These are phyloP conservation scores for Gambusia yucatana DNA, from an alignment of 2,797 vertebrate genomes.

Conservation along the genomic window DNA sequence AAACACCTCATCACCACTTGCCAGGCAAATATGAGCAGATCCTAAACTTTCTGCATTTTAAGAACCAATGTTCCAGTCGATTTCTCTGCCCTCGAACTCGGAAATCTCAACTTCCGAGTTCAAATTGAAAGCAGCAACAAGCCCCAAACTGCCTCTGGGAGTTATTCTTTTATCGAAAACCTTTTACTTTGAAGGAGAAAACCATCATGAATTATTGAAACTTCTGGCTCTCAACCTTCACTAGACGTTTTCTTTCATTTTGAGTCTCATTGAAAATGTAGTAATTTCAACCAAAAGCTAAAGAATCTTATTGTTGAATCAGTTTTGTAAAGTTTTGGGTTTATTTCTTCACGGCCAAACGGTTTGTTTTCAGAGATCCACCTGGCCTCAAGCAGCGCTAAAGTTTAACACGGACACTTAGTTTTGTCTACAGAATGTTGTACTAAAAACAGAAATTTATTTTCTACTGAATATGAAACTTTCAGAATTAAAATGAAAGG, in stretches of 20 bases:
- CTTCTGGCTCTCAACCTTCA: neutral
- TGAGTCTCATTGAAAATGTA: neutral
- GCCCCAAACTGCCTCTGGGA: neutral
- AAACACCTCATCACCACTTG: neutral
- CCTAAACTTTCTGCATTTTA: neutral
- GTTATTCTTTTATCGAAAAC: neutral
- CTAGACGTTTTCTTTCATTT: neutral
- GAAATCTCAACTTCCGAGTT: constrained; percentile 1
- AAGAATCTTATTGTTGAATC: neutral
- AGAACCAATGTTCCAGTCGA: neutral
- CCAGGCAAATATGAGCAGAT: constrained; percentile 3
- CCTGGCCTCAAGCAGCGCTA: neutral
- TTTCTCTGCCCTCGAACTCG: neutral
- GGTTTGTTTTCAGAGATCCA: neutral
- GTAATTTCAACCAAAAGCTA: neutral
- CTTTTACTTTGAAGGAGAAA: neutral
- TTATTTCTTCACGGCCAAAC: no score
- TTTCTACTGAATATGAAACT: neutral
- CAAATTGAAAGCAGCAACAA: neutral
- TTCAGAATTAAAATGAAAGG: neutral
- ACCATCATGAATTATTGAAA: neutral
- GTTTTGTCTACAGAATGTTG: neutral
- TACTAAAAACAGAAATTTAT: neutral
- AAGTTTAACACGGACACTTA: neutral
- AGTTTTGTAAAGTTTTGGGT: neutral